Evolutionary conservation across 2,797 vertebrate genomes (phyloP).

Genomic region (Silurus lanzhouensis): DNA sequence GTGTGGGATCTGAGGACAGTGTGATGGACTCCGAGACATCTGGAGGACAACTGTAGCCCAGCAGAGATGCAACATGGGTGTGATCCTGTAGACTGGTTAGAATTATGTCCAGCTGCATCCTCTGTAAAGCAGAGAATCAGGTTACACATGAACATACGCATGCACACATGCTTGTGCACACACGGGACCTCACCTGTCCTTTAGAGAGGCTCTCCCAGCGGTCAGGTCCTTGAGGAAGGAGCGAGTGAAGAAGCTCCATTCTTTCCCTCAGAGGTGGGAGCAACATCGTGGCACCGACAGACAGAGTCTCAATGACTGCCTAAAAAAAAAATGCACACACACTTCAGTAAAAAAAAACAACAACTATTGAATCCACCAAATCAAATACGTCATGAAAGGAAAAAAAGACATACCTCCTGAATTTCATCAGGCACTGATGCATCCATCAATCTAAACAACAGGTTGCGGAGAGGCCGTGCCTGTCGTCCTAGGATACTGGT

Average conservation of each 20-base stretch:
- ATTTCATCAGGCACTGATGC: constrained; percentile 82
- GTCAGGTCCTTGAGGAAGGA: constrained; percentile 82
- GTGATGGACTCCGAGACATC: constrained; percentile 41
- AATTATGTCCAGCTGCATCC: constrained; percentile 79
- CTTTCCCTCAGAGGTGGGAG: constrained; percentile 81
- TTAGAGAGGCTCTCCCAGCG: constrained; percentile 81
- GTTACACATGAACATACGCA: constrained; percentile 10
- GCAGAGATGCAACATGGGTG: constrained; percentile 78
- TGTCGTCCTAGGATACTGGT: constrained; percentile 79
- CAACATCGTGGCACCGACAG: constrained; percentile 79
- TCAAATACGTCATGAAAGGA: not conserved
- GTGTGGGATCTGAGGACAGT: constrained; percentile 62
- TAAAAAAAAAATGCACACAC: constrained; percentile 16
- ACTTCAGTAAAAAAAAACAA: not conserved
- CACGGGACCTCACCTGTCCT: constrained; percentile 72
- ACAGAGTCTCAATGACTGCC: constrained; percentile 70
- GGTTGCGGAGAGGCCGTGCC: constrained; percentile 78
- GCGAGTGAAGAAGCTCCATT: constrained; percentile 80
- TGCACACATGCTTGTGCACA: not conserved
- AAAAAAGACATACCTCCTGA: constrained; percentile 71
- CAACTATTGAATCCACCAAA: not conserved
- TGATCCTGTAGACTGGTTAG: constrained; percentile 83
- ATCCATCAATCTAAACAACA: constrained; percentile 82
- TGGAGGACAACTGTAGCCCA: constrained; percentile 77
- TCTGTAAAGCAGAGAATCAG: constrained; percentile 29